phyloP scores from a whole-genome alignment of 2,113 vertebrate species.

The Peromyscus californicus region DNA sequence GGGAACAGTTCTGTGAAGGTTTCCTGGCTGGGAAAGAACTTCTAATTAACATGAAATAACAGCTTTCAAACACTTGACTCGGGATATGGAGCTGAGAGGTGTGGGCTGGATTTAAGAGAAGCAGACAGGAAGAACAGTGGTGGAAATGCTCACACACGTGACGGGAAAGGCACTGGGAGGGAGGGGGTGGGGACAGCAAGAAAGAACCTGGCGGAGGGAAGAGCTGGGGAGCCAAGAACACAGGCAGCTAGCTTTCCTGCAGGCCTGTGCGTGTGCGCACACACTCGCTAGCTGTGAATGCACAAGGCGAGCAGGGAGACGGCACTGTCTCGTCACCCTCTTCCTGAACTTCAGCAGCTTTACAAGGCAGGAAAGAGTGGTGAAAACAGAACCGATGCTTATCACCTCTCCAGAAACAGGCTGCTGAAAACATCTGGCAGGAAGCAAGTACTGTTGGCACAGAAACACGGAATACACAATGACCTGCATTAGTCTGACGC shows the following conservation, averaged over 20 bases:
- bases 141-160: slow-evolving; percentile 5
- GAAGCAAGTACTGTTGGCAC: neutral
- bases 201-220: neutral
- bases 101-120: slow-evolving; percentile 76
- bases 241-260: neutral
- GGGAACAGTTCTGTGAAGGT: slow-evolving; percentile 12
- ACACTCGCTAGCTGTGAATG: rapidly evolving
- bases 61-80: slow-evolving; percentile 78
- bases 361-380: neutral
- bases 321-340: rapidly evolving
- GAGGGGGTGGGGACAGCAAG: neutral
- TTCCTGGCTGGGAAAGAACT: slow-evolving; percentile 74
- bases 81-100: slow-evolving; percentile 72
- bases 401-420: neutral
- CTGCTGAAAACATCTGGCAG: neutral
- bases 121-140: slow-evolving; percentile 70
- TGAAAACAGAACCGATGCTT: neutral
- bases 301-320: neutral
- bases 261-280: neutral
- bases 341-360: neutral
- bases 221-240: neutral
- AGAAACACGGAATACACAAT: neutral
- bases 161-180: slow-evolving; percentile 47
- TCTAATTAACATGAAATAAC: slow-evolving; percentile 80
- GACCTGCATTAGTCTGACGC: neutral